Evolutionary conservation across 2,113 vertebrate genomes (phyloP).

Genomic region (Pholis gunnellus): DNA sequence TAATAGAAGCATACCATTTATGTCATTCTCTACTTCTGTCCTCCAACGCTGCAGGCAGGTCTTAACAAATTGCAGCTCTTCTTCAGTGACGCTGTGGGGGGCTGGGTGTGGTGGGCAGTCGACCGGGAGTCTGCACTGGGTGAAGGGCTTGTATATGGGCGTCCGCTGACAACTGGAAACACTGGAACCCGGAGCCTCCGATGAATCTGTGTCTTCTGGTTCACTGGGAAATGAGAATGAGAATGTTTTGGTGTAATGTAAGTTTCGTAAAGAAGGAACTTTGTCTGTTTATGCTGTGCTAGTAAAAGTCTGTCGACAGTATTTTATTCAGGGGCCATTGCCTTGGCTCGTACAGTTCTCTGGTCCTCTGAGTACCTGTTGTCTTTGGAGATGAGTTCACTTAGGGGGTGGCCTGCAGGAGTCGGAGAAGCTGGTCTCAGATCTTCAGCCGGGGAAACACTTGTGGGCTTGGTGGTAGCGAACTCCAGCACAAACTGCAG

Average conservation of each 20-base stretch:
- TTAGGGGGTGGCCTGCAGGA: constrained; percentile 36
- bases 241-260: background rate
- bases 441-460: constrained; percentile 65
- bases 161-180: constrained; percentile 70
- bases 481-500: constrained; percentile 95
- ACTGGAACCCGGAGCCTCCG: constrained; percentile 62
- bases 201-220: constrained; percentile 44
- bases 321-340: background rate
- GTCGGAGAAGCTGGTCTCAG: constrained; percentile 21
- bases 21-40: constrained; percentile 90
- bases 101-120: constrained; percentile 81
- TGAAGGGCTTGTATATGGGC: constrained; percentile 71
- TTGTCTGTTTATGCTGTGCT: background rate
- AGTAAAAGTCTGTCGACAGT: background rate
- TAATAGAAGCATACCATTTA: constrained; percentile 68
- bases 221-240: constrained; percentile 59
- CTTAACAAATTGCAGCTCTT: constrained; percentile 89
- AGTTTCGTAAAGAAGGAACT: background rate
- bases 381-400: constrained; percentile 67
- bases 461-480: constrained; percentile 85
- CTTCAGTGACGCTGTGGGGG: constrained; percentile 83
- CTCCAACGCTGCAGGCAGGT: constrained; percentile 94
- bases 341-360: background rate
- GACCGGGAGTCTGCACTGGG: constrained; percentile 70
- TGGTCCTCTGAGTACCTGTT: constrained; percentile 55